Evolutionary conservation across 2,113 vertebrate genomes (phyloP).

Genomic region (Taurulus bubalis): DNA sequence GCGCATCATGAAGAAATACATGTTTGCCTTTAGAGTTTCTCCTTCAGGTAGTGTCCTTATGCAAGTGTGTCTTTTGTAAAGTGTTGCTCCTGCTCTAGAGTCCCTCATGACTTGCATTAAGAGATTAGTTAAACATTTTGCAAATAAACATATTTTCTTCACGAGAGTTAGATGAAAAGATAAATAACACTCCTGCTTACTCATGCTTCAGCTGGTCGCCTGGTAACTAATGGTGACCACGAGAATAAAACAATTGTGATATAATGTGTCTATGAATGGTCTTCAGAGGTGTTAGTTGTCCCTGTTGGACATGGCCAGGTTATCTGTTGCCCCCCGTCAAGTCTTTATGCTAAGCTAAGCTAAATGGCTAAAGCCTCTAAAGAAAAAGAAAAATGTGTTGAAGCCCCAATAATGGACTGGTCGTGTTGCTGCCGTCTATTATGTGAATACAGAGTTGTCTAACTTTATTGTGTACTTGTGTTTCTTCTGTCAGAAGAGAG

Average conservation of each 20-base stretch:
- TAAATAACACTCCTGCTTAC: background rate
- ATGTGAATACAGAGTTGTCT: background rate
- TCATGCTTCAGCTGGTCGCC: no score
- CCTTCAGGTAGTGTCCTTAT: constrained; percentile 75
- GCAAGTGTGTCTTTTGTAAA: background rate
- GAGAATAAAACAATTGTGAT: background rate
- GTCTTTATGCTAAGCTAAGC: background rate
- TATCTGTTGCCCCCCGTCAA: background rate
- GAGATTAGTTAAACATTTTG: background rate
- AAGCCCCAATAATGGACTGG: background rate
- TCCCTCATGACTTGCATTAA: background rate
- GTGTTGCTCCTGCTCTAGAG: background rate
- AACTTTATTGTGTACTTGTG: background rate
- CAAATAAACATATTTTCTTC: background rate
- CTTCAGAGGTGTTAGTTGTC: background rate
- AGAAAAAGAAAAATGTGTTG: background rate
- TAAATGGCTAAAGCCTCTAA: background rate
- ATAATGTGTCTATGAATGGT: background rate
- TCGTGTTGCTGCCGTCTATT: background rate
- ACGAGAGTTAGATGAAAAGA: background rate
- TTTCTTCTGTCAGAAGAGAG: constrained; percentile 72
- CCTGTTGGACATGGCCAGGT: background rate
- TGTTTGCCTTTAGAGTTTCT: constrained; percentile 85
- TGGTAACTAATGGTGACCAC: background rate
- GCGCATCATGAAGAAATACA: constrained; percentile 93